A percentile compares a stretch with the other conserved stretches of the same genome.
phyloP scores from a whole-genome alignment of 2,888 invertebrate genomes.

The Vannuccia rotundouncinata region DNA sequence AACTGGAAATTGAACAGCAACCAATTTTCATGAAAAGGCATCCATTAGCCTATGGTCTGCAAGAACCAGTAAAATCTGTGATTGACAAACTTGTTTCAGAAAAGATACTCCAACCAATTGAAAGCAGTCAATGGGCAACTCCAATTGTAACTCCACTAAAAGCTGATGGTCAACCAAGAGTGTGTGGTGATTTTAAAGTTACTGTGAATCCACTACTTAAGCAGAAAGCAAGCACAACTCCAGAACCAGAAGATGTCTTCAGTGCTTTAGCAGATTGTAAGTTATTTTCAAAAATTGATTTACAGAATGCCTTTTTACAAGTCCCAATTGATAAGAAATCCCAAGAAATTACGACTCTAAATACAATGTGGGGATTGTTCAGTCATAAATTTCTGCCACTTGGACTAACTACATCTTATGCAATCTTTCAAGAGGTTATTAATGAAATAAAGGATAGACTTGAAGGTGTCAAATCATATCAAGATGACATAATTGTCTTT shows the following conservation, averaged over 20 bases:
- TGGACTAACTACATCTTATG: background rate
- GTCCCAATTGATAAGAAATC: background rate
- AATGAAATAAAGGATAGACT: background rate
- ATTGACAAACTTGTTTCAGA: background rate
- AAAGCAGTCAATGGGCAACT: background rate
- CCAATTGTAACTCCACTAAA: background rate
- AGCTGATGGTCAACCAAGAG: background rate
- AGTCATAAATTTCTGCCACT: constrained; percentile 4
- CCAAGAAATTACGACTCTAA: background rate
- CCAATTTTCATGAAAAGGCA: background rate
- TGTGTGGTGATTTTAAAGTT: constrained; percentile 1
- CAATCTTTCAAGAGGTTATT: background rate
- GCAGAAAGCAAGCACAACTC: background rate
- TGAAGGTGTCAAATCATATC: background rate
- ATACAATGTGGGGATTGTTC: background rate
- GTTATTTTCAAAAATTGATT: background rate
- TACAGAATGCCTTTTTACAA: background rate
- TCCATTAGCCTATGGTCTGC: background rate
- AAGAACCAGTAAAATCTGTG: background rate
- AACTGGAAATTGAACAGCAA: background rate
- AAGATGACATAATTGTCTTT: background rate
- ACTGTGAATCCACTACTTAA: background rate
- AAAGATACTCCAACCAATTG: background rate
- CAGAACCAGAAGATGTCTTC: too few species aligned
- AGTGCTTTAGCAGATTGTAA: background rate